phyloP scores from a whole-genome alignment of 2,888 invertebrate genomes.

The Leuctra nigra region DNA sequence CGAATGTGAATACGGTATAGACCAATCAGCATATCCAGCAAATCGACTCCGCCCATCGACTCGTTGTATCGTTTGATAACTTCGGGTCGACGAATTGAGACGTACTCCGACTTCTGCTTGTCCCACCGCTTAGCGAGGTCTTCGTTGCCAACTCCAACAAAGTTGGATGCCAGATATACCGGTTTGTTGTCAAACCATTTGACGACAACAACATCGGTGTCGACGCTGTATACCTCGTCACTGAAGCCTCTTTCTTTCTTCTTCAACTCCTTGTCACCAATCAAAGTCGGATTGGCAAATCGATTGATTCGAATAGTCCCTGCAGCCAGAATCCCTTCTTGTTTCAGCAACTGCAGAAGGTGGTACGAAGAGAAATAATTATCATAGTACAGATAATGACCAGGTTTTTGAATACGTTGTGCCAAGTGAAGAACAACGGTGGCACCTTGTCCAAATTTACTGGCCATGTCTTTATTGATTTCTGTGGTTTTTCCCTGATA shows the following conservation, averaged over 20 bases:
- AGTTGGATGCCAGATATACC: constrained; percentile 33
- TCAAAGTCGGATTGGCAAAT: constrained; percentile 18
- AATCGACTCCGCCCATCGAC: constrained; percentile 35
- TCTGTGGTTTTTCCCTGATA: too few relatives aligned
- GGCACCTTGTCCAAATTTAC: too few relatives aligned
- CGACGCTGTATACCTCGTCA: constrained; percentile 26
- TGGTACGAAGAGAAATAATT: too few relatives aligned
- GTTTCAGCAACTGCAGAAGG: too few relatives aligned
- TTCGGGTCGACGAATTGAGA: constrained; percentile 30
- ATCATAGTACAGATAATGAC: too few relatives aligned
- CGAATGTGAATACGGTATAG: constrained; percentile 24
- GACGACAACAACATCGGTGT: constrained; percentile 27
- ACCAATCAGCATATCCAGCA: too few relatives aligned
- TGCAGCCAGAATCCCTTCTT: constrained; percentile 4
- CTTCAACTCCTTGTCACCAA: constrained; percentile 19
- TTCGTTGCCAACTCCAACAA: constrained; percentile 30
- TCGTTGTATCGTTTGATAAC: constrained; percentile 30
- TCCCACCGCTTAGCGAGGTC: constrained; percentile 31
- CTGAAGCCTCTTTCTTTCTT: constrained; percentile 22
- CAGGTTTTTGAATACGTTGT: too few relatives aligned
- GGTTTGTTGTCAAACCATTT: constrained; percentile 34
- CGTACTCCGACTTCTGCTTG: constrained; percentile 28
- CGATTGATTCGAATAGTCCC: constrained; percentile 10
- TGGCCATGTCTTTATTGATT: too few relatives aligned
- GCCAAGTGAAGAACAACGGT: too few relatives aligned